Percentiles rank a stretch among this genome's conserved stretches.
Conservation (phyloP, 2,797 vertebrate species). For the Notolepis coatsorum region DNA sequence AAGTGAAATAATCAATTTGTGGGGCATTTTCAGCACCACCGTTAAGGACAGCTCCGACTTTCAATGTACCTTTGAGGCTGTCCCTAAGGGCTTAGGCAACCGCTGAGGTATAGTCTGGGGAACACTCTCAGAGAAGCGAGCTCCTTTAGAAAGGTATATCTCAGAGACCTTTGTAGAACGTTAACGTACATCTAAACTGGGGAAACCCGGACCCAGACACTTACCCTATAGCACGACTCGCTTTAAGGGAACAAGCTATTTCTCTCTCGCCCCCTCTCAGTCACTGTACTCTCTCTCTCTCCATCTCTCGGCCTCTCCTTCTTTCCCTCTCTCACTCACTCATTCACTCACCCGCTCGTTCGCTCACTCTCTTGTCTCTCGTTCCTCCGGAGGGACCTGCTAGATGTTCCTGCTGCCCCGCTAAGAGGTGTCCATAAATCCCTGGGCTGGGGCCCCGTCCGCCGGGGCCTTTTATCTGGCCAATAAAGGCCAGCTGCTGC, state of each 20-base stretch:
- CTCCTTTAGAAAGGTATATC: too few relatives aligned
- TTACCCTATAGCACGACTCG: constrained; percentile 6
- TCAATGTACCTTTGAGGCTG: too few relatives aligned
- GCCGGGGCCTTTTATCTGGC: constrained; percentile 61
- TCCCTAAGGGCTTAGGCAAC: too few relatives aligned
- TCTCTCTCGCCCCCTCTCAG: background rate
- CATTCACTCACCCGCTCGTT: background rate
- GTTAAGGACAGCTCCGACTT: too few relatives aligned
- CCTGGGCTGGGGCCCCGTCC: constrained; percentile 31
- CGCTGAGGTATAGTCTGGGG: too few relatives aligned
- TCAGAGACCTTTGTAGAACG: too few relatives aligned
- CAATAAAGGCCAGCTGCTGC: constrained; percentile 63
- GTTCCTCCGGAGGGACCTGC: constrained; percentile 2
- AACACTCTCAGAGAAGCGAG: too few relatives aligned
- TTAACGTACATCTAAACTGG: too few relatives aligned
- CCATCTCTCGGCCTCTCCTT: background rate
- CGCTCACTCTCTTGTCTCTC: constrained; percentile 2
- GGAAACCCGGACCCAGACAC: too few relatives aligned
- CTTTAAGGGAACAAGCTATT: constrained; percentile 6
- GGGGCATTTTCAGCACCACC: too few relatives aligned
- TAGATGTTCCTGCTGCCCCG: constrained; percentile 34
- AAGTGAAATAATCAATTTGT: too few relatives aligned
- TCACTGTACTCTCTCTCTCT: background rate
- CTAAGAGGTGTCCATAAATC: constrained; percentile 57
- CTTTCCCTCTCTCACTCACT: background rate